Base-by-base conservation (phyloP, 2,113 vertebrate genomes). In the Noturus placidus region DNA sequence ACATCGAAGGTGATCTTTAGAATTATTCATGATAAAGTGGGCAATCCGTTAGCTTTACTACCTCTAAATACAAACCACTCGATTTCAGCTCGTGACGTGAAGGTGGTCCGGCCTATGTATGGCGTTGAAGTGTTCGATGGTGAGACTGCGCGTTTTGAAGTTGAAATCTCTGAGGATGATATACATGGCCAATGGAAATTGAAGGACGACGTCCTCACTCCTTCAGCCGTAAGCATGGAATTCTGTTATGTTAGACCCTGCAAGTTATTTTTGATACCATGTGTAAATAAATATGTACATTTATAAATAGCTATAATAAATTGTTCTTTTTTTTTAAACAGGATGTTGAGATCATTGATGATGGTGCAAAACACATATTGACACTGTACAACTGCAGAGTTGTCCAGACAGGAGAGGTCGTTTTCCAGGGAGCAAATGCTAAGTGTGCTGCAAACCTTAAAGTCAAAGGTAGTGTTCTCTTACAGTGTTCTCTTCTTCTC, bases 101-200 rank as follows among this genome's bases (percentile, higher is more conserved):
- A 98, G 93, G 95, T 99, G 35, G 95, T 98, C 9, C 96, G 96
- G 25, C 97, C 98, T 0, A 93, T 99, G 38, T 97, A 98, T 50
- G 97, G 97, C n/a, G 97, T 97, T 38, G 98, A 99, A 93, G 92
- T 99, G 86, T 99, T 98, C 90, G 97, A 97, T 38, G 98, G 97
- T 56, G 98, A 99, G 95, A 99, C 97, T 8, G 98, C 98, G 89
- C 97, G 96, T 35, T 99, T 99, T 91, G 98, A 98, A 92, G 96
- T 97, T 83, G 97, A 99, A 93, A 97, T 99, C 93, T 99, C 97
- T 50, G 98, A 98, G 89, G 96, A 96, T 50, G 98, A 99, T 88
- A 95, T 99, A 56, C 97, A 95, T 13, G 96, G 97, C 83, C 93
- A 98, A 90, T 99, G 98, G 98, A 98, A 96, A 86, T 92, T 99